A percentile compares a stretch with the other conserved stretches of the same genome.
Evolutionary conservation across 2,888 invertebrate genomes (phyloP).

Genomic region (Scrobipalpa atriplicella): DNA sequence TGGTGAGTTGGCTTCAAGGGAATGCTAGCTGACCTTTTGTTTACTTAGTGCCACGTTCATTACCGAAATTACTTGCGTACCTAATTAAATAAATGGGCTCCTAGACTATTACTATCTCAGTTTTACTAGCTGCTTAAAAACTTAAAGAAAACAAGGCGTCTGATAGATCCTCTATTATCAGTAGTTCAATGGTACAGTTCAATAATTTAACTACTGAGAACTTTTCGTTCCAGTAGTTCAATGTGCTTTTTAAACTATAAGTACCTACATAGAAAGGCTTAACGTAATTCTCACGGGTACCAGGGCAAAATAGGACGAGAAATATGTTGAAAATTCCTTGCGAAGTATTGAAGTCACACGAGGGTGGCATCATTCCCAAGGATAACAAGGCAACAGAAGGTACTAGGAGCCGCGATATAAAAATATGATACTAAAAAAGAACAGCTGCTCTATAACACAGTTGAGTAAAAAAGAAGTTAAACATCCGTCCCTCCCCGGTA

Average conservation of each 20-base stretch:
- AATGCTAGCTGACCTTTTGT: constrained; percentile 31
- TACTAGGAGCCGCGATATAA: constrained; percentile 33
- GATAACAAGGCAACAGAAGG: constrained; percentile 44
- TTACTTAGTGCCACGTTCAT: constrained; percentile 27
- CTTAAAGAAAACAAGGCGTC: background rate
- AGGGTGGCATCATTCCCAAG: constrained; percentile 46
- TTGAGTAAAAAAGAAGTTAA: constrained; percentile 7
- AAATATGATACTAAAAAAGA: constrained; percentile 32
- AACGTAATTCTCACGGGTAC: constrained; percentile 34
- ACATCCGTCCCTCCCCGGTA: constrained; percentile 19
- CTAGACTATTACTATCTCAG: background rate
- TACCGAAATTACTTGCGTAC: constrained; percentile 30
- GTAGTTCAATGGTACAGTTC: too few relatives aligned
- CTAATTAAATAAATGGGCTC: constrained; percentile 22
- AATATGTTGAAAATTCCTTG: background rate
- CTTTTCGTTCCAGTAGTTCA: too few relatives aligned
- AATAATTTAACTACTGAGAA: too few relatives aligned
- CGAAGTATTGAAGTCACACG: constrained; percentile 33
- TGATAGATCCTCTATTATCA: too few relatives aligned
- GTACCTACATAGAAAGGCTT: constrained; percentile 24
- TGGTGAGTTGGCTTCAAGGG: constrained; percentile 28
- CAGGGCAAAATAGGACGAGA: constrained; percentile 27
- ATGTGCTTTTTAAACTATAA: background rate
- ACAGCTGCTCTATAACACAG: constrained; percentile 23
- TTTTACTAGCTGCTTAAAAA: background rate